A percentile compares a stretch with the other conserved stretches of the same genome.
phyloP scores from a whole-genome alignment of 2,888 invertebrate genomes.

The Ditula angustiorana region DNA sequence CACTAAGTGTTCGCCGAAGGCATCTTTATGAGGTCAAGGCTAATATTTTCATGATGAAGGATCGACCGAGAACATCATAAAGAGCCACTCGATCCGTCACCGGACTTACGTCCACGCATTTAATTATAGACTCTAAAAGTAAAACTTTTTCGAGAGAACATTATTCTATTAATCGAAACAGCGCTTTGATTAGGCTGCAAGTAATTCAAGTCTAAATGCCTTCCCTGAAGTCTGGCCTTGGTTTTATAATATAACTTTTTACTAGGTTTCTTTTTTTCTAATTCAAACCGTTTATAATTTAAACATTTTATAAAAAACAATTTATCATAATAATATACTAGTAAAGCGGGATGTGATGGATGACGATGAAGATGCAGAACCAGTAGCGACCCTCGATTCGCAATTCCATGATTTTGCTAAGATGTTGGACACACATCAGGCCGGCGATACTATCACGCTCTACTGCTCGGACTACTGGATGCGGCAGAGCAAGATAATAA shows the following conservation, averaged over 20 bases:
- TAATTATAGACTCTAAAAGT: not conserved
- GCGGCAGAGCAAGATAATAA: slow-evolving; percentile 56
- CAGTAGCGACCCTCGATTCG: slow-evolving; percentile 53
- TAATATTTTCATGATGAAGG: slow-evolving; percentile 18
- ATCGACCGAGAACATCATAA: slow-evolving; percentile 7
- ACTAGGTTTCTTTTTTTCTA: no score
- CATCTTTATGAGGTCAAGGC: slow-evolving; percentile 8
- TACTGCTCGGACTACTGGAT: slow-evolving; percentile 61
- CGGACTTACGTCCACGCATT: not conserved
- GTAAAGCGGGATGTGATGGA: slow-evolving; percentile 46
- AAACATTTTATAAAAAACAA: no score
- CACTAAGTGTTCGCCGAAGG: not conserved
- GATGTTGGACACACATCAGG: slow-evolving; percentile 49
- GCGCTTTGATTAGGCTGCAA: not conserved
- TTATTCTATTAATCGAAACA: not conserved
- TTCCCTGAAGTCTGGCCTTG: no score
- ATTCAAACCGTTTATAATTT: no score
- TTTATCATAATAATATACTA: no score
- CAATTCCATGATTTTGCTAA: slow-evolving; percentile 58
- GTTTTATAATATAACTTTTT: no score
- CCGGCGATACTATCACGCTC: slow-evolving; percentile 52
- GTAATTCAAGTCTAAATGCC: no score
- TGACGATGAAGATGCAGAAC: slow-evolving; percentile 51
- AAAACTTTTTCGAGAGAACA: not conserved
- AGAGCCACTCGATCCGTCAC: slow-evolving; percentile 14